These are phyloP conservation scores for Calameuta filiformis DNA, from an alignment of 2,888 invertebrate species.

Conservation along the genomic window DNA sequence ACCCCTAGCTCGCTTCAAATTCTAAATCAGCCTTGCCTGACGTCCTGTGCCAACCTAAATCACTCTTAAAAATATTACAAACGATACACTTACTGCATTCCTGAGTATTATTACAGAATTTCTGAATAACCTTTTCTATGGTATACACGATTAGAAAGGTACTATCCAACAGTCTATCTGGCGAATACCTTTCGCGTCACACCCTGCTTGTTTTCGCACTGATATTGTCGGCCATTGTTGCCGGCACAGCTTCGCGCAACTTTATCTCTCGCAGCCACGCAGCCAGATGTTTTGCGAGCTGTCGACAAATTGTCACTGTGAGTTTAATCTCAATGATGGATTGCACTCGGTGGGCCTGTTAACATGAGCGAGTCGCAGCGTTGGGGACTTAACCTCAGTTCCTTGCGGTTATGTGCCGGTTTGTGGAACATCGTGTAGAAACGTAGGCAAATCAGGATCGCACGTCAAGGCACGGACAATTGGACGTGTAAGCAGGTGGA, in stretches of 20 bases:
- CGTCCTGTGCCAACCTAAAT: constrained; percentile 4
- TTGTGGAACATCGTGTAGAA: background rate
- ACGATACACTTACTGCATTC: background rate
- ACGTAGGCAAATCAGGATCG: background rate
- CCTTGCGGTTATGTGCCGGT: background rate
- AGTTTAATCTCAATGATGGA: background rate
- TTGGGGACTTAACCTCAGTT: background rate
- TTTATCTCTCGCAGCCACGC: background rate
- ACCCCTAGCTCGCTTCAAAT: background rate
- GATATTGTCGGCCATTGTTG: background rate
- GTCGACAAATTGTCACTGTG: background rate
- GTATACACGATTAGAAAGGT: background rate
- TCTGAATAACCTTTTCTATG: background rate
- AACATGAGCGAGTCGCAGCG: background rate
- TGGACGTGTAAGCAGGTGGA: background rate
- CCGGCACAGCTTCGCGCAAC: background rate
- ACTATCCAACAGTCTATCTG: background rate
- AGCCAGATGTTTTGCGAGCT: background rate
- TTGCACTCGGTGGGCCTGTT: background rate
- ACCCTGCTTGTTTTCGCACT: background rate
- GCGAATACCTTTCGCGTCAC: background rate
- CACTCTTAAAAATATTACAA: background rate
- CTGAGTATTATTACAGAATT: background rate
- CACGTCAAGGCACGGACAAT: background rate
- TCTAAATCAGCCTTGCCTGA: background rate